phyloP scores from a whole-genome alignment of 2,797 vertebrate genomes.

The Pseudochirops cupreus region DNA sequence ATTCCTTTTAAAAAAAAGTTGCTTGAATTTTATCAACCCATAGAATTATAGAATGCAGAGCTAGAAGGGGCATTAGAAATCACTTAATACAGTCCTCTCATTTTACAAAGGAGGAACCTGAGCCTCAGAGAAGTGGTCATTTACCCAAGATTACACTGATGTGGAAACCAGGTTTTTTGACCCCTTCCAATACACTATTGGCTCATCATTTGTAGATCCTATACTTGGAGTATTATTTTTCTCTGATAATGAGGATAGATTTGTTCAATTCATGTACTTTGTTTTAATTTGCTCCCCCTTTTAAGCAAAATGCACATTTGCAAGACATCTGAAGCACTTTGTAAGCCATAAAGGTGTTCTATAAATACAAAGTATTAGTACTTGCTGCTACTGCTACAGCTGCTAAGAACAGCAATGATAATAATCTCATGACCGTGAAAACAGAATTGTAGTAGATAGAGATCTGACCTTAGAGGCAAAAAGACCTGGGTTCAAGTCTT shows the following conservation, averaged over 20 bases:
- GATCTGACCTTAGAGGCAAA: not conserved
- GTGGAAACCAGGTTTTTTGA: not conserved
- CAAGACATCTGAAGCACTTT: not conserved
- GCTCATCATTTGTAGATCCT: not conserved
- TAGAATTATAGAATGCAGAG: conserved; percentile 21
- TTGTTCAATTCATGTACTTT: not conserved
- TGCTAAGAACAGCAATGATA: not conserved
- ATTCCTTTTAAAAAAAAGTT: not conserved
- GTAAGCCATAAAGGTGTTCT: not conserved
- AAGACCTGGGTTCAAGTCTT: not conserved
- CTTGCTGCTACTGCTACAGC: not conserved
- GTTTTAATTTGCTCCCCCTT: not conserved
- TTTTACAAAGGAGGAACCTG: conserved; percentile 50
- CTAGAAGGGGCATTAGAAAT: conserved; percentile 52
- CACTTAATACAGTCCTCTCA: conserved; percentile 20
- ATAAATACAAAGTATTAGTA: not conserved
- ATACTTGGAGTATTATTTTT: not conserved
- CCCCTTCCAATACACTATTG: not conserved
- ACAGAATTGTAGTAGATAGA: not conserved
- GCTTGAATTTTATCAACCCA: not conserved
- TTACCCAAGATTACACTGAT: conserved; percentile 32
- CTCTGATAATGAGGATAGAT: not conserved
- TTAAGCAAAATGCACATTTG: not conserved
- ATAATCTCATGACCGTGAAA: not conserved
- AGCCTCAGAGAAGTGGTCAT: conserved; percentile 9